These are phyloP conservation scores for Terrapene triunguis DNA, from an alignment of 2,113 vertebrate species.

Conservation along the genomic window DNA sequence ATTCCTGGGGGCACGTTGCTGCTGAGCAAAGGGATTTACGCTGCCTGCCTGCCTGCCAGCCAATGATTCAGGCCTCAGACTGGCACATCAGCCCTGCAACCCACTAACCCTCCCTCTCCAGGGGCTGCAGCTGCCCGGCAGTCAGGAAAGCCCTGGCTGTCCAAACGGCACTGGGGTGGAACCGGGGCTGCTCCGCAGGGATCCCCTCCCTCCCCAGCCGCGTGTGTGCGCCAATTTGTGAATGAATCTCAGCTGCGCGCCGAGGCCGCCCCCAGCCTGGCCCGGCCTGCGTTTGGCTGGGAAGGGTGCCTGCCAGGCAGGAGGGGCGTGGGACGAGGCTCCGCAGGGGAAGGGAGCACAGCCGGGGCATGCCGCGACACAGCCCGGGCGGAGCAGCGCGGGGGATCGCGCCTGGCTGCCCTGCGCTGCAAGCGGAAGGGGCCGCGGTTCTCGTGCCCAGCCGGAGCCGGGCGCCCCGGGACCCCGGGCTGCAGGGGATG, in stretches of 20 bases:
- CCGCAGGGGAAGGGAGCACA: conserved; percentile 53
- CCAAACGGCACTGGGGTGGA: neutral
- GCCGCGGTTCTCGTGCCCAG: neutral
- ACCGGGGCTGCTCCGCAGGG: too few species aligned
- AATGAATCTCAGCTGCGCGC: neutral
- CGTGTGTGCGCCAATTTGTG: neutral
- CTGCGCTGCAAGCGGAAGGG: rapidly evolving
- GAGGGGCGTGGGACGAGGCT: conserved; percentile 73
- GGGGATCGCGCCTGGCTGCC: neutral
- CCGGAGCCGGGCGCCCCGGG: too few species aligned
- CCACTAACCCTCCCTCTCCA: too few species aligned
- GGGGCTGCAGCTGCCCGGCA: too few species aligned
- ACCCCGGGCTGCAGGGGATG: too few species aligned
- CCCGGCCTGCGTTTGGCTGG: conserved; percentile 57
- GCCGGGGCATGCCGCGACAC: conserved; percentile 88
- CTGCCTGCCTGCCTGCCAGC: neutral
- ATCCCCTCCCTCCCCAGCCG: neutral
- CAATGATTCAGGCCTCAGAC: too few species aligned
- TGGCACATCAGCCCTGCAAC: too few species aligned
- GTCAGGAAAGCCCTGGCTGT: neutral
- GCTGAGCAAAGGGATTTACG: neutral
- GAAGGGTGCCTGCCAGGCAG: conserved; percentile 50
- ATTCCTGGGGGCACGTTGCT: neutral
- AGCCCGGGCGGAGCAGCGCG: conserved; percentile 73
- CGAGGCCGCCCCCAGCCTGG: neutral